phyloP scores from a whole-genome alignment of 2,797 vertebrate species.

The Calcarius lapponicus region DNA sequence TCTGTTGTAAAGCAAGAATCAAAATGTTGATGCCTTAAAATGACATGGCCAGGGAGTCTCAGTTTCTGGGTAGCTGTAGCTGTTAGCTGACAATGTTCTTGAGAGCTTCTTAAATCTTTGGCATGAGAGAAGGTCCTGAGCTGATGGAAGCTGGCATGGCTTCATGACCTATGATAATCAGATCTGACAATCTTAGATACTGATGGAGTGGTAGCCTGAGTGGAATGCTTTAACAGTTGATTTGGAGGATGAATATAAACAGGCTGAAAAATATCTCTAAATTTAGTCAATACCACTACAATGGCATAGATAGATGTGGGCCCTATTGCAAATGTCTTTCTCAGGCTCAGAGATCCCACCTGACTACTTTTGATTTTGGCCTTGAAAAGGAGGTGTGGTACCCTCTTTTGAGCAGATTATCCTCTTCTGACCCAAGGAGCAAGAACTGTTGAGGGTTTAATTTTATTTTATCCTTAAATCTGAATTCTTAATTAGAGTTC shows the following conservation, averaged over 20 bases:
- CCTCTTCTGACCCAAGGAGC: neutral
- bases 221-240: neutral
- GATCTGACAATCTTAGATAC: neutral
- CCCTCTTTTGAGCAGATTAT: neutral
- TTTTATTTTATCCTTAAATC: neutral
- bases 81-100: neutral
- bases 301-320: neutral
- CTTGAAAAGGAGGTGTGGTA: neutral
- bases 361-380: neutral
- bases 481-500: neutral
- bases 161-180: neutral
- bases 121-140: neutral
- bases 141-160: neutral
- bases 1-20: neutral
- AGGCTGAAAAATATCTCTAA: neutral
- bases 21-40: neutral
- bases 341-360: neutral
- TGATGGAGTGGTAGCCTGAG: neutral
- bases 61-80: neutral
- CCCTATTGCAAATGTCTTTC: neutral
- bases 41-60: neutral
- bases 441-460: neutral
- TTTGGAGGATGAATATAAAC: neutral
- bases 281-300: neutral
- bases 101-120: neutral